These are phyloP conservation scores for Branchinecta lindahli DNA, from an alignment of 1,140 invertebrate species.

Conservation along the genomic window DNA sequence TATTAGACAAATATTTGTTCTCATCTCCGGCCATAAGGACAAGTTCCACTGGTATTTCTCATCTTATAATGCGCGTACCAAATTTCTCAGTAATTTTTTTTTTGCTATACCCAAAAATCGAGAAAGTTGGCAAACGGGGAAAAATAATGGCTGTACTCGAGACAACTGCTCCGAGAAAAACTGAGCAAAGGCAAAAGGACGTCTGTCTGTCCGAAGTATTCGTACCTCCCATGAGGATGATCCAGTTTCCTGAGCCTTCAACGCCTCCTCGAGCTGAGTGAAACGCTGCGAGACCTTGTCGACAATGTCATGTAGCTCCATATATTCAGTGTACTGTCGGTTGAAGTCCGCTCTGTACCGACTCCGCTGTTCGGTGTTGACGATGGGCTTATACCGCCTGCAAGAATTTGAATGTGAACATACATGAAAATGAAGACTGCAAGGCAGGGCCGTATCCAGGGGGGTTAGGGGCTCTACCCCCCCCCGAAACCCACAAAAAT, in stretches of 20 bases:
- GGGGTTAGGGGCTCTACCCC: too few species aligned
- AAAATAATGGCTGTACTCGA: neutral
- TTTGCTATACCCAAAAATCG: too few species aligned
- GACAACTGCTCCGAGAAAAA: too few species aligned
- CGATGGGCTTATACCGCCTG: slow-evolving; percentile 66
- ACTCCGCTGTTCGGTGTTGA: slow-evolving; percentile 50
- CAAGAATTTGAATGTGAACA: slow-evolving; percentile 18
- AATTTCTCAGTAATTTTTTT: too few species aligned
- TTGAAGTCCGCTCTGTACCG: slow-evolving; percentile 78
- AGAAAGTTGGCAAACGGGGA: slow-evolving; percentile 13
- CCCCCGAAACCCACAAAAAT: too few species aligned
- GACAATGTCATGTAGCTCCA: slow-evolving; percentile 51
- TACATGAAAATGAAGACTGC: neutral
- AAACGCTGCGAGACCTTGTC: slow-evolving; percentile 59
- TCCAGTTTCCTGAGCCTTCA: slow-evolving; percentile 38
- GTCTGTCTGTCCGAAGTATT: too few species aligned
- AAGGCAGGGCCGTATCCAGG: too few species aligned
- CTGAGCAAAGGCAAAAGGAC: too few species aligned
- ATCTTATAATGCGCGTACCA: too few species aligned
- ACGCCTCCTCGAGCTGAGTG: slow-evolving; percentile 47
- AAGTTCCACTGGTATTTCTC: too few species aligned
- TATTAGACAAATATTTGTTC: too few species aligned
- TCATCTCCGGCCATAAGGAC: too few species aligned
- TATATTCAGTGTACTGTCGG: slow-evolving; percentile 66
- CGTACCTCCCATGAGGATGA: slow-evolving; percentile 37